phyloP scores from a whole-genome alignment of 1,140 invertebrate genomes.

The Sesamia nonagrioides region DNA sequence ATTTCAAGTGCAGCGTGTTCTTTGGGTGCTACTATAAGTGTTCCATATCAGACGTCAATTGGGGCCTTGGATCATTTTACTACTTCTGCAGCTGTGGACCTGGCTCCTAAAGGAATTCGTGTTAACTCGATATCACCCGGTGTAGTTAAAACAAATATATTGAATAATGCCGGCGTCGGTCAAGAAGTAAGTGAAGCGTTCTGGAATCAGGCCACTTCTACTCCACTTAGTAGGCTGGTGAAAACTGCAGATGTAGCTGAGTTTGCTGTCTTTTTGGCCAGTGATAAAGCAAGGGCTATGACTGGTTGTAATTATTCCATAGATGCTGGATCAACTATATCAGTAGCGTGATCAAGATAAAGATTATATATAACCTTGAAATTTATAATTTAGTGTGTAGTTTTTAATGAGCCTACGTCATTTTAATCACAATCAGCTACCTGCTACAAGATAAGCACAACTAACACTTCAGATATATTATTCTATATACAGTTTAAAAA shows the following conservation, averaged over 20 bases:
- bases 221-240: slow-evolving; percentile 42
- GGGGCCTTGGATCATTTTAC: slow-evolving; percentile 59
- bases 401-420: not conserved
- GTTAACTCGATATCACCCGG: slow-evolving; percentile 62
- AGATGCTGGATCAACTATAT: slow-evolving; percentile 52
- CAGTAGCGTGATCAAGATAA: not conserved
- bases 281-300: slow-evolving; percentile 59
- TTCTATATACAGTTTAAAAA: not conserved
- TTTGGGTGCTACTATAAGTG: not conserved
- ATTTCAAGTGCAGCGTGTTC: slow-evolving; percentile 53
- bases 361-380: not conserved
- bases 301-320: slow-evolving; percentile 57
- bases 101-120: slow-evolving; percentile 59
- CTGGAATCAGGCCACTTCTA: not conserved
- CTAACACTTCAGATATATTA: not conserved
- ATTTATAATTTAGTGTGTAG: not conserved
- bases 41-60: slow-evolving; percentile 53
- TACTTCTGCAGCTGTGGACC: slow-evolving; percentile 56
- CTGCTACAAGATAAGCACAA: not conserved
- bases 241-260: slow-evolving; percentile 59
- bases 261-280: slow-evolving; percentile 54
- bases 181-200: slow-evolving; percentile 43
- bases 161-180: slow-evolving; percentile 35
- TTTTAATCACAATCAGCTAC: not conserved
- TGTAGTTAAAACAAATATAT: slow-evolving; percentile 56